These are phyloP conservation scores for Sebastes trivittatus DNA, from an alignment of 2,797 vertebrate genomes.

Conservation along the genomic window DNA sequence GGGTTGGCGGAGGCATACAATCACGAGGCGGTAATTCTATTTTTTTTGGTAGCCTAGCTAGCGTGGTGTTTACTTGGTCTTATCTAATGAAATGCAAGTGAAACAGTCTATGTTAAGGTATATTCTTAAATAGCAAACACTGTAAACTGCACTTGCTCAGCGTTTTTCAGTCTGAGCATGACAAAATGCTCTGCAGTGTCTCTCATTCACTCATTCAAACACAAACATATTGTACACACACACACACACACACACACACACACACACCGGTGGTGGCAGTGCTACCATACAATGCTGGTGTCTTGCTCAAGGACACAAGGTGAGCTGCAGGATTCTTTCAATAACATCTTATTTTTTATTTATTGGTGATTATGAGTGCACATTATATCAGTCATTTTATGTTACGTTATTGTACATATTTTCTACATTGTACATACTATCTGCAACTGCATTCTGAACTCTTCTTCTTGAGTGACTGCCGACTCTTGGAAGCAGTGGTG, in stretches of 20 bases:
- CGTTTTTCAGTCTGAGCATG: neutral
- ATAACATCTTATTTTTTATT: neutral
- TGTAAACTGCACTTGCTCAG: neutral
- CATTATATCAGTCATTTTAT: neutral
- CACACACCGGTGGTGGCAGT: neutral
- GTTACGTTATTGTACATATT: neutral
- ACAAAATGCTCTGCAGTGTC: neutral
- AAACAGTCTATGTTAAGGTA: neutral
- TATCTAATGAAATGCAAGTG: too few species aligned
- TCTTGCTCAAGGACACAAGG: neutral
- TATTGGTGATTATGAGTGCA: too few species aligned
- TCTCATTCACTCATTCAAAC: neutral
- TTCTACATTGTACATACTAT: neutral
- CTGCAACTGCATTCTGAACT: neutral
- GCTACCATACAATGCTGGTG: neutral
- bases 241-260: too few species aligned
- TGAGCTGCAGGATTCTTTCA: neutral
- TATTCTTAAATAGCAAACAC: neutral
- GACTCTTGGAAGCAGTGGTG: neutral
- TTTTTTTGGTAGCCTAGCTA: too few species aligned
- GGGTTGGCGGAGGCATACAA: too few species aligned
- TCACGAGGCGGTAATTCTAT: accelerated
- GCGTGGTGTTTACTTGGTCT: too few species aligned
- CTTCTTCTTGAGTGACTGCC: neutral
- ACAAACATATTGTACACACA: too few species aligned